Conservation (phyloP, 92 coral and sea anemone species). For the Bergia puertoricense region DNA sequence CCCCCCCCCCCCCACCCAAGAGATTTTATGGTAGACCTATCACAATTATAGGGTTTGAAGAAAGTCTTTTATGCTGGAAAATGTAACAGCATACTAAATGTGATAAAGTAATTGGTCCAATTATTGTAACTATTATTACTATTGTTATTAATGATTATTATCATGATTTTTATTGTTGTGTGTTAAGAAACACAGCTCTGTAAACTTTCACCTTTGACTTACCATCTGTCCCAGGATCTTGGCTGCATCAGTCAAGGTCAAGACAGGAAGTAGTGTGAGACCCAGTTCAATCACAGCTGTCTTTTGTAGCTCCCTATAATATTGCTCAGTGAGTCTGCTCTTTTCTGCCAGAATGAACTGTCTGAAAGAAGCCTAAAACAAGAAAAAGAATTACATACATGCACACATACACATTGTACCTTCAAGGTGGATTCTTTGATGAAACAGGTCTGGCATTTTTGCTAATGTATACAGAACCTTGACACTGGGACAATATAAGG, state of each 20-base stretch:
- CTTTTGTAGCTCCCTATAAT: conserved; percentile 80
- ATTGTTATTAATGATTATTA: too few species aligned
- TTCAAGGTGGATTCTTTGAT: too few species aligned
- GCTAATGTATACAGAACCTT: too few species aligned
- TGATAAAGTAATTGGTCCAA: background rate
- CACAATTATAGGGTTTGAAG: too few species aligned
- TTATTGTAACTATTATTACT: background rate
- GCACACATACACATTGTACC: too few species aligned
- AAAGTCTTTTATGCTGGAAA: too few species aligned
- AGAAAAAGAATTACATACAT: background rate
- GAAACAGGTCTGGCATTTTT: too few species aligned
- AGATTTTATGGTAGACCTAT: too few species aligned
- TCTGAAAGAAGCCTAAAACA: conserved; percentile 69
- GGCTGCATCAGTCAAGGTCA: conserved; percentile 75
- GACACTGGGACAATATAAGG: too few species aligned
- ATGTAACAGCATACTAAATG: too few species aligned
- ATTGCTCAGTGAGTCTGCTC: conserved; percentile 88
- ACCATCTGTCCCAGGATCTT: conserved; percentile 92
- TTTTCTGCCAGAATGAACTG: conserved; percentile 80
- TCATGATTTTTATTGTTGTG: too few species aligned
- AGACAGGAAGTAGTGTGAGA: conserved; percentile 82
- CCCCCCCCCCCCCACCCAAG: too few species aligned
- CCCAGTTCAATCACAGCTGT: conserved; percentile 87
- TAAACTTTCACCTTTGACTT: background rate
- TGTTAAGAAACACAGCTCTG: background rate